Base-by-base conservation (phyloP, 1,140 invertebrate genomes). In the Leguminivora glycinivorella region DNA sequence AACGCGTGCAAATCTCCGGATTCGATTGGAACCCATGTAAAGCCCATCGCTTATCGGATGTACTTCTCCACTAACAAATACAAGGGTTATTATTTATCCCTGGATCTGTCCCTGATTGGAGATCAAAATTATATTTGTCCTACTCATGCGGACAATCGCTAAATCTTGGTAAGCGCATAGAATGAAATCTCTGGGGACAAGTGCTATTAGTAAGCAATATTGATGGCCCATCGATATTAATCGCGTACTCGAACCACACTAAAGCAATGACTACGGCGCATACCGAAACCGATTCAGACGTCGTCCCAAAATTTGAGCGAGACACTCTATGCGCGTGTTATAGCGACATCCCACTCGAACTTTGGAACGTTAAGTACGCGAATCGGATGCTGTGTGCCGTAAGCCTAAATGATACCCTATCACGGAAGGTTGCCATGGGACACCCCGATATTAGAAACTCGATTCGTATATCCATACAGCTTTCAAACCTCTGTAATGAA, bases 191-290 rank as follows among this genome's bases (percentile, higher is more conserved):
- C 58, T 63, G n/a, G 10, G 3, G 25, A 2, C 24, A 4, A 17
- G 29, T 26, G 56, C 56, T 26, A 58, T 58, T 29, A 29, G 22
- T 58, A 58, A 25, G 58, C 26, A 63, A 34, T 29, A 63, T 60
- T 31, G 26, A 34, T 5, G 17, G 17, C 6, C 29, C 5, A 63
- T 63, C 58, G 26, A 63, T 29, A 5, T 63, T 63, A 63, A 63
- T 63, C 58, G 58, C 26, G 9, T 17, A 29, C 58, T 26, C 19
- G 31, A 31, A 63, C 26, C 26, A n/a, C 29, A 63, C 58, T 31
- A 63, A 29, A 60, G 56, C 26, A 34, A 63, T 31, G 26, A 29
- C 26, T 63, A 31, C 29, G 29, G 7, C 29, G 3, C 29, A 3
- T 31, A 31, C 7, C 3, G 29, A 3, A 7, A 7, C 3, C 7